These are phyloP conservation scores for Helobdella robusta DNA, from an alignment of 2,888 invertebrate genomes.

Conservation along the genomic window DNA sequence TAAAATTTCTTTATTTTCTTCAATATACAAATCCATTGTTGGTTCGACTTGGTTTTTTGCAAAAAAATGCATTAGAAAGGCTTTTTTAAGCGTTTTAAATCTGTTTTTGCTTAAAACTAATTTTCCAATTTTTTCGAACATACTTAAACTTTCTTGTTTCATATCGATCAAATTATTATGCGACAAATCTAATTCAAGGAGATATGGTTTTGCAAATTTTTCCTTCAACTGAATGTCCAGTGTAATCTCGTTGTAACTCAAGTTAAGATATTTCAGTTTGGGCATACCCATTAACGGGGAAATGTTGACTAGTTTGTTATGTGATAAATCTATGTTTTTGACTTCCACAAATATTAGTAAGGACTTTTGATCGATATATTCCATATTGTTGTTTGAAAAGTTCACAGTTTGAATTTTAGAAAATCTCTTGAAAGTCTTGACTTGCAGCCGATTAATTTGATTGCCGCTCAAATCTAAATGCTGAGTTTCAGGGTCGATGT, in stretches of 20 bases:
- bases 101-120: conserved; percentile 5
- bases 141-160: neutral
- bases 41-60: neutral
- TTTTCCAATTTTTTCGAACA: neutral
- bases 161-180: conserved; percentile 2
- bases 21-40: conserved; percentile 7
- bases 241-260: conserved; percentile 12
- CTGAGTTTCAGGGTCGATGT: no score
- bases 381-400: conserved; percentile 12
- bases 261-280: conserved; percentile 8
- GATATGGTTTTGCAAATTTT: neutral
- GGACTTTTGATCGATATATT: neutral
- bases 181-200: conserved; percentile 11
- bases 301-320: conserved; percentile 3
- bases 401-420: conserved; percentile 14
- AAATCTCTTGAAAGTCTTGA: neutral
- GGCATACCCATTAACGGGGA: neutral
- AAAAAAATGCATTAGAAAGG: neutral
- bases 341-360: neutral
- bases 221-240: neutral
- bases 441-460: neutral
- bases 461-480: conserved; percentile 8
- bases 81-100: neutral
- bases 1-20: neutral
- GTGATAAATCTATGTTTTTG: conserved; percentile 7